These are phyloP conservation scores for Eupithecia centaureata DNA, from an alignment of 2,888 invertebrate genomes.

Conservation along the genomic window DNA sequence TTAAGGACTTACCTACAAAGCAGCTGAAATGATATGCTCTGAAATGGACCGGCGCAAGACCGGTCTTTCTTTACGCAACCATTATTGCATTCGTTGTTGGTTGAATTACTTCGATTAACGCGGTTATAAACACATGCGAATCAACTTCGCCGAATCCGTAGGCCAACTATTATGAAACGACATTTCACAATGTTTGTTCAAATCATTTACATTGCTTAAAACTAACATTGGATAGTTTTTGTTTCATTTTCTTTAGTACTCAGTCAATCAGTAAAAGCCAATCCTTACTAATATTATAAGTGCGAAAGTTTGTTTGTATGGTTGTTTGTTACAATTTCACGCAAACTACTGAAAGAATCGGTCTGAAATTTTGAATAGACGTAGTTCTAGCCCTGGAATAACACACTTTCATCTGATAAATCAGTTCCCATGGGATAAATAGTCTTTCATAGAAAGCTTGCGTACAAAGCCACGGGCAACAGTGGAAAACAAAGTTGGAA, in stretches of 20 bases:
- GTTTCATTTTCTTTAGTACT: neutral
- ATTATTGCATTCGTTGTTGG: conserved; percentile 70
- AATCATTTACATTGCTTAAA: conserved; percentile 6
- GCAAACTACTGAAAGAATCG: too few species aligned
- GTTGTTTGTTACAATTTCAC: too few species aligned
- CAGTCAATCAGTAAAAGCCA: too few species aligned
- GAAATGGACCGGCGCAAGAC: conserved; percentile 77
- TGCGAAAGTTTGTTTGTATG: too few species aligned
- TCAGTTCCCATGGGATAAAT: too few species aligned
- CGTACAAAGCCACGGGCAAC: too few species aligned
- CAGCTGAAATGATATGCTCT: conserved; percentile 55
- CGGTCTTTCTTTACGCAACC: conserved; percentile 77
- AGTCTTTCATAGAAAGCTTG: too few species aligned
- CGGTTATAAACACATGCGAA: conserved; percentile 63
- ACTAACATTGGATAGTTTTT: neutral
- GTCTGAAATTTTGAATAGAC: too few species aligned
- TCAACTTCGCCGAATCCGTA: conserved; percentile 28
- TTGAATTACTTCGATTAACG: conserved; percentile 73
- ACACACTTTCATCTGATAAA: too few species aligned
- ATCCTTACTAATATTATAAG: too few species aligned
- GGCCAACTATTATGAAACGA: conserved; percentile 30
- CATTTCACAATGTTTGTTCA: conserved; percentile 30
- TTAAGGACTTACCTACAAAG: conserved; percentile 44
- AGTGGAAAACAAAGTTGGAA: too few species aligned
- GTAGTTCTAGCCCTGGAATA: too few species aligned